A percentile compares a stretch with the other conserved stretches of the same genome.
Conservation (phyloP, 2,113 vertebrate species). For the Speoplatyrhinus poulsoni region DNA sequence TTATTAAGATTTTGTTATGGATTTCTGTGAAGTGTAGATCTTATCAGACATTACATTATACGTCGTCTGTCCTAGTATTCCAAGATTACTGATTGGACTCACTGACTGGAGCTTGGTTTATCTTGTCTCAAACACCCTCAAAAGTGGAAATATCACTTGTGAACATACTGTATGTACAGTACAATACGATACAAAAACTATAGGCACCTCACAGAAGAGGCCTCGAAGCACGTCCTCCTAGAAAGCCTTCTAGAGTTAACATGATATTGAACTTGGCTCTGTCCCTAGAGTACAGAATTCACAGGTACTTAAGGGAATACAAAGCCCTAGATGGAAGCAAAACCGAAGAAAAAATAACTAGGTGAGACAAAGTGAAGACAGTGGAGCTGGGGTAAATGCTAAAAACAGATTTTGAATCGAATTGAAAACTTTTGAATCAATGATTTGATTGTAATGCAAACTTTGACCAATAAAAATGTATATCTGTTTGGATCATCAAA, state of each 20-base stretch:
- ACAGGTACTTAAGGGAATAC: constrained; percentile 22
- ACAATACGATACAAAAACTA: not conserved
- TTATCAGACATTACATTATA: too few relatives aligned
- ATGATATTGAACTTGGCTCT: constrained; percentile 7
- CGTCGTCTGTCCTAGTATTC: too few relatives aligned
- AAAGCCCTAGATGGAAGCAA: not conserved
- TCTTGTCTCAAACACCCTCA: too few relatives aligned
- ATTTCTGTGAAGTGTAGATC: too few relatives aligned
- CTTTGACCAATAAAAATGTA: too few relatives aligned
- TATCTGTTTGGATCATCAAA: too few relatives aligned
- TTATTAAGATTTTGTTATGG: too few relatives aligned
- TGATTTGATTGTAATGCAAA: too few relatives aligned
- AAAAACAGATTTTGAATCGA: not conserved
- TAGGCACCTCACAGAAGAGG: not conserved
- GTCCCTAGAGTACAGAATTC: not conserved
- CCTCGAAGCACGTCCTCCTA: not conserved
- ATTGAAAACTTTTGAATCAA: too few relatives aligned
- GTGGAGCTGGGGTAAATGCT: not conserved
- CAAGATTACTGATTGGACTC: too few relatives aligned
- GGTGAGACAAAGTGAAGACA: not conserved
- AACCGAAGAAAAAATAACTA: not conserved
- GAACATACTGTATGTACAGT: not conserved
- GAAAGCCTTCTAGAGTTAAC: not conserved
- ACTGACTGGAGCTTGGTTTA: too few relatives aligned
- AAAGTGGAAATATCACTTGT: too few relatives aligned